A percentile compares a stretch with the other conserved stretches of the same genome.
Evolutionary conservation across 1,140 invertebrate genomes (phyloP).

Genomic region (Stratiolaelaps scimitus): DNA sequence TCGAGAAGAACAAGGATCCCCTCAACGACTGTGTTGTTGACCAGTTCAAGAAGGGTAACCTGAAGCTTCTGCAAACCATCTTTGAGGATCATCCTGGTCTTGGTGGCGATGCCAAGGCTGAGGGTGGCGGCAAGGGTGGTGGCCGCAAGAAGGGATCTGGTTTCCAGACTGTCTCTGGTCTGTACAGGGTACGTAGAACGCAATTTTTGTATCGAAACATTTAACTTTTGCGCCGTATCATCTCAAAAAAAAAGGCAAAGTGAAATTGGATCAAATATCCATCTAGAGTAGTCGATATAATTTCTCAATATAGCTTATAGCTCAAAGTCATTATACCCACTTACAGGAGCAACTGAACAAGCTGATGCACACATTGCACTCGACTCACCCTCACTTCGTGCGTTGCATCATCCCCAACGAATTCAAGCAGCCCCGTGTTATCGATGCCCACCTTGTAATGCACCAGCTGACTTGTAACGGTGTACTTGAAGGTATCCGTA

Average conservation of each 20-base stretch:
- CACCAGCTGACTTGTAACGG: conserved; percentile 99
- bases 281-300: too few species aligned
- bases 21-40: conserved; percentile 97
- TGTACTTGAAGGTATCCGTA: conserved; percentile 99
- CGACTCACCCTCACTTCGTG: conserved; percentile 53
- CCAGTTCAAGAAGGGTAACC: conserved; percentile 82
- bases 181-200: conserved; percentile 58
- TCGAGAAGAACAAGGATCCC: conserved; percentile 99
- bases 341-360: conserved; percentile 45
- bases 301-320: too few species aligned
- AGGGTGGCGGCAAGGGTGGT: conserved; percentile 54
- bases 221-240: too few species aligned
- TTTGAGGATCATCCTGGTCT: conserved; percentile 88
- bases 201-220: too few species aligned
- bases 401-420: conserved; percentile 58
- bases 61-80: conserved; percentile 75
- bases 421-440: conserved; percentile 56
- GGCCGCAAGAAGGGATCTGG: conserved; percentile 63
- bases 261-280: too few species aligned
- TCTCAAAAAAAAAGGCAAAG: too few species aligned
- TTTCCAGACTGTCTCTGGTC: conserved; percentile 76
- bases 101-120: conserved; percentile 57
- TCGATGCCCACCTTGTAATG: conserved; percentile 98
- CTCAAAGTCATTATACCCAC: too few species aligned
- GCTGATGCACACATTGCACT: conserved; percentile 47